Evolutionary conservation across 2,797 vertebrate genomes (phyloP), one percentile per base, ranked within the genome.

Genomic region (Hozukius guyotensis): DNA sequence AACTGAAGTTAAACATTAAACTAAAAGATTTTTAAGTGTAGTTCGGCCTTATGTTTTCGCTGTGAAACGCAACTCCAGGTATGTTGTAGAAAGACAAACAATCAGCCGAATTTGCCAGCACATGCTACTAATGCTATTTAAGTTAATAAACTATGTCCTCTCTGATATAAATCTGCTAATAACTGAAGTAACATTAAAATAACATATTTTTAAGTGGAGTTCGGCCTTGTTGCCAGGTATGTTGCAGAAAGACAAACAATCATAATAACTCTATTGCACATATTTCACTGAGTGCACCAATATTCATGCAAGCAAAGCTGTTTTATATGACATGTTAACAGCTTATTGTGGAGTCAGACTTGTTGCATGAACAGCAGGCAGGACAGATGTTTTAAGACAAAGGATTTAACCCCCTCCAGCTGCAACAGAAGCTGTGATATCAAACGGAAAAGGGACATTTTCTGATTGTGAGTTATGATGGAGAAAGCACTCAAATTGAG

Each of bases 351-450:
- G 31, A 80, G 55, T 63, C 73, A 18, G 62, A 78, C 76, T 81
- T 67, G 82, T 53, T 89, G 87, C 85, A 87, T 68, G 82, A 84
- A 87, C 89, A 89, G 86, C 89, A 85, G 92, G 88, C 89, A 85
- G 91, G 89, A 89, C 94, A 95, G 94, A 94, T 94, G 94, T 95
- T 90, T 82, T 77, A 88, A 91, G 92, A 95, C 94, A 95, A 95
- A 95, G 93, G 92, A 93, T 84, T 92, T 84, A 87, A 92, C 82
- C 83, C 79, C 72, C 61, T 90, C 85, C 88, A 89, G 80, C 79
- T 90, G 87, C 84, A 80, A 75, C 81, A 75, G 46, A 16, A 36
- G 75, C 69, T 60, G 49, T 38, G 46, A 87, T 56, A 80, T 71
- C 75, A 89, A 55, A 68, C 70, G 64, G 56, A 79, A 76, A 74